Evolutionary conservation across 2,797 vertebrate species (phyloP), one percentile per base, ranked within the genome.

Genomic region (Eleutherodactylus coqui): DNA sequence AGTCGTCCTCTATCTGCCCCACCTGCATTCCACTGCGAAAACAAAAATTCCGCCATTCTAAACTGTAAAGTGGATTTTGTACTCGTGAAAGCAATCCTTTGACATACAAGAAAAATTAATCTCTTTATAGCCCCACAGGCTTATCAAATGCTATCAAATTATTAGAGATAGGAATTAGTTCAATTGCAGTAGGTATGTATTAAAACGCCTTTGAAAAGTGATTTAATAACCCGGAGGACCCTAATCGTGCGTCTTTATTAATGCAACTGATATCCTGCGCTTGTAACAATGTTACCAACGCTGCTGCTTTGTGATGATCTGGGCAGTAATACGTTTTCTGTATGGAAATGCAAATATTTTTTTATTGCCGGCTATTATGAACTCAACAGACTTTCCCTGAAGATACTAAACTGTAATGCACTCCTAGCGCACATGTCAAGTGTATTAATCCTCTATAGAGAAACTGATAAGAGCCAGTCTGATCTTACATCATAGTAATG

Each of bases 61-160:
- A 82, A 91, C 72, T 70, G 89, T 90, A 92, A 36, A 85, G 86
- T 95, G 94, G 94, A 94, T 95, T 95, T 95, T 95, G 93, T 93
- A 93, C 94, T 94, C 92, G 92, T 93, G 92, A 3, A 85, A 21
- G 89, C 92, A 92, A 83, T 84, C 88, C 91, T 90, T 89, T 90
- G 92, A 93, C 78, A 79, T 87, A 91, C 91, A 90, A 90, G 90
- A 90, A 93, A 94, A 94, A 93, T 90, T 88, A 93, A 93, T 94
- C 89, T 88, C 86, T 94, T 95, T 95, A 94, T 90, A 90, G 90
- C 91, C 88, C 75, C 90, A 89, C 78, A 34, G 88, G 92, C 95
- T 93, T 69, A 87, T 87, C 55, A 84, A 84, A 75, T 47, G 34
- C 84, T 87, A 87, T 87, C 91, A 90, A 90, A 89, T 95, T 95